Percentiles rank a stretch among this genome's conserved stretches.
Evolutionary conservation across 2,113 vertebrate species (phyloP).

Genomic region (Oryctolagus cuniculus): mOryCun1.1 NC_091432.1:4210501-4211000

Average conservation of each 20-base stretch:
- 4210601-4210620: background rate
- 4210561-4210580: background rate
- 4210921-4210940: too few species aligned
- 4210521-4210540: background rate
- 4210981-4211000: background rate
- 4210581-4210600: background rate
- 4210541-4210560: background rate
- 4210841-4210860: background rate
- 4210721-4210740: background rate
- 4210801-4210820: background rate
- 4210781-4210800: background rate
- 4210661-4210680: background rate
- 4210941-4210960: too few species aligned
- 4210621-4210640: background rate
- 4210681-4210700: background rate
- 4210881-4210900: background rate
- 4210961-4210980: accelerated
- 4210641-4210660: background rate
- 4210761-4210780: background rate
- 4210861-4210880: background rate
- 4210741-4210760: accelerated
- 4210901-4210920: too few species aligned
- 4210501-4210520: accelerated
- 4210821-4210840: background rate
- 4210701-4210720: background rate